Evolutionary conservation across 2,888 invertebrate genomes (phyloP), one percentile per base, ranked within the genome.

Genomic region (Pristionchus mayeri): DNA sequence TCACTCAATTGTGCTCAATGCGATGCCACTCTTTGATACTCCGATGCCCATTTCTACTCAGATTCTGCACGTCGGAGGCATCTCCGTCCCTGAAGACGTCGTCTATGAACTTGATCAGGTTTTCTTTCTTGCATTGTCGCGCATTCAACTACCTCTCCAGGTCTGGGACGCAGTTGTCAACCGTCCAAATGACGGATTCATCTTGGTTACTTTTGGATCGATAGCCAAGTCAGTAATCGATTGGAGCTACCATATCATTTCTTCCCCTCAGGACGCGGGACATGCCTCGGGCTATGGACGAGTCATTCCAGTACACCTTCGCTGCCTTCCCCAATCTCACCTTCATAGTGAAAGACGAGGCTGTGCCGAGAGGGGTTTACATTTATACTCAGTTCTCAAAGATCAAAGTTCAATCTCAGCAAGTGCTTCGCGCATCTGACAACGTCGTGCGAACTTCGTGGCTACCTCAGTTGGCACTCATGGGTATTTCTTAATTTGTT

Each of bases 181-280:
- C 52, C 67, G 75, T 13, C 80, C 87, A 13, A 82, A 60, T 1
- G 76, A 86, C 44, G 89, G 90, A 34, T 91, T 90, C 81, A 85
- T 88, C 6, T 82, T 91, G 6, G 87, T 91, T 13, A 91, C 91
- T 6, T 91, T 91, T 71, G 91, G 91, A 3, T 88, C 91, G 24
- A 91, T 91, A 37, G 91, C 91, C 1, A 85, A 89, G 84, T 75
- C 21, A 57, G 34, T 52, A 27, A 6, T 40, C n/a, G 75, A 52
- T 54, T 24, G 9, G 16, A 27, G 54, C n/a, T 3, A 27, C 27
- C 27, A 34, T 27, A 11, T 3, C 3, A 13, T 27, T 37, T 57
- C 21, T 54, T 78, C 76, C 30, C 6, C 18, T 34, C 81, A 50
- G 84, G 54, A 84, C 84, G n/a, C 50, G 71, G 6, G 84, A 84